Evolutionary conservation across 2,888 invertebrate genomes (phyloP), one percentile per base, ranked within the genome.

Genomic region (Drosophila rubida): DNA sequence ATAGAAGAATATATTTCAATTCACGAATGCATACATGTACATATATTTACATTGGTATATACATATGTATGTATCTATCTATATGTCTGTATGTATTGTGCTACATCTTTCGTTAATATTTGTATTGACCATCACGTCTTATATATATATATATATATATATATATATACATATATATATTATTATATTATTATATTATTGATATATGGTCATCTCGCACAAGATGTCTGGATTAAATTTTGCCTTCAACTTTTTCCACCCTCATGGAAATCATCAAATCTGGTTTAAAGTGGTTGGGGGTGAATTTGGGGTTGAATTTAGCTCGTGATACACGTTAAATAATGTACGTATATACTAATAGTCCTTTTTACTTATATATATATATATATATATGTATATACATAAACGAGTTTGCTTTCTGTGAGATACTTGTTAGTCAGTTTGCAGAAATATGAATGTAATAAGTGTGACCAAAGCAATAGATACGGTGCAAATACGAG

Each of bases 241-340:
- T 32, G 4, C 11, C n/a, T 11, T 32, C 4, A n/a, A 19, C 9
- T 9, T n/a, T 64, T 74, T 70, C 63, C 62, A 75, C 75, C 75
- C 75, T 60, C 66, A 67, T 75, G 42, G 23, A 62, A n/a, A n/a
- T n/a, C n/a, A 42, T 16, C 44, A 14, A 50, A 75, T 63, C 44
- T 75, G 62, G 59, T 62, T 65, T 62, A 70, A 59, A 49, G 69
- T 58, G 61, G 53, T 41, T 53, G 59, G 37, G 45, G 54, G 8
- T 30, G 19, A n/a, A n/a, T n/a, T 42, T 39, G 27, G 23, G 22
- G 30, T 46, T 42, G 14, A 13, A 14, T 16, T n/a, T 66, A n/a
- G 39, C 9, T 50, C 9, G 50, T 41, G 27, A 9, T 41, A 30
- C 9, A 19, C 30, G 27, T 30, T 19, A 19, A 13, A 13, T 51